phyloP scores from a whole-genome alignment of 2,113 vertebrate species.

The Verasper variegatus region DNA sequence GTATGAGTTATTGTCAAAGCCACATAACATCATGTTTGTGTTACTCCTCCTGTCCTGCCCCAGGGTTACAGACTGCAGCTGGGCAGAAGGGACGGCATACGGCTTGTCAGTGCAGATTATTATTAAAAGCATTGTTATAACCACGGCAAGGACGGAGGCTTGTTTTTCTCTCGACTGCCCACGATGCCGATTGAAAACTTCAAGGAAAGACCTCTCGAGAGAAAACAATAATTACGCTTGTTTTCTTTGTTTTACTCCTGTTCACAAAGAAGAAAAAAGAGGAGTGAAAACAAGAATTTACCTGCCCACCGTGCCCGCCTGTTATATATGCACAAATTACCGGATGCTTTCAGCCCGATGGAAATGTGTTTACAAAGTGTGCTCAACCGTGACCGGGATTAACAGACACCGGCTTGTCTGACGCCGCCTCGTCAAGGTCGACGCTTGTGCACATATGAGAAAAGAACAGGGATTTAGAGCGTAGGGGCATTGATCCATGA shows the following conservation, averaged over 20 bases:
- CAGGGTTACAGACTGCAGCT: neutral
- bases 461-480: too few species aligned
- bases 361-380: slow-evolving; percentile 5
- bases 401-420: neutral
- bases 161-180: neutral
- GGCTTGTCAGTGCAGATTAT: slow-evolving; percentile 42
- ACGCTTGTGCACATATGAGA: neutral
- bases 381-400: slow-evolving; percentile 3
- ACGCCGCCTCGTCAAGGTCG: neutral
- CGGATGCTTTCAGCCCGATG: neutral
- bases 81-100: slow-evolving; percentile 45
- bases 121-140: slow-evolving; percentile 30
- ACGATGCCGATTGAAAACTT: slow-evolving; percentile 5
- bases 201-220: slow-evolving; percentile 25
- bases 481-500: too few species aligned
- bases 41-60: slow-evolving; percentile 13
- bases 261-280: neutral
- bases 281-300: slow-evolving; percentile 55
- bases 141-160: neutral
- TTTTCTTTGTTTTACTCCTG: too few species aligned
- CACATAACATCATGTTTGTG: slow-evolving; percentile 16
- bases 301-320: slow-evolving; percentile 15
- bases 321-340: slow-evolving; percentile 36
- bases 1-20: slow-evolving; percentile 6
- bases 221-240: slow-evolving; percentile 16